Base-by-base conservation (phyloP, 2,113 vertebrate species). In the Chloropsis hardwickii region DNA sequence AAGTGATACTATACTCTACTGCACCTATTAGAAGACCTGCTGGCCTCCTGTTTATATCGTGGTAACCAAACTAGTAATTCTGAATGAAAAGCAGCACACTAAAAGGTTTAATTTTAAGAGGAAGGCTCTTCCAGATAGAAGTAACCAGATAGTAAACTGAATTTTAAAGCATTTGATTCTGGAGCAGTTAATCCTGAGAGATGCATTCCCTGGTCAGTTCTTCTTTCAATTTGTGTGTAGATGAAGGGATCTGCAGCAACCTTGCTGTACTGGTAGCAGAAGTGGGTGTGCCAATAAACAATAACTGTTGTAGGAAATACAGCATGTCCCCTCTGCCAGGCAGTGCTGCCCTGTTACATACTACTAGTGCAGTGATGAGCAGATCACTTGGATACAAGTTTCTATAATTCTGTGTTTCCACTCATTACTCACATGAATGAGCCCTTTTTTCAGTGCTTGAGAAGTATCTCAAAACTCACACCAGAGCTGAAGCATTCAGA, bases 371-470 rank as follows among this genome's bases (percentile, higher is more conserved):
- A 29, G 3, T 22, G 37, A 25, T n/a, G 35, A 20, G 13, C 29
- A 56, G 16, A 23, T 48, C 28, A 25, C 17, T 25, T 28, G 19
- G 22, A 37, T 18, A 33, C n/a, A 51, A n/a, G 7, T 62, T 37
- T 6, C 28, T 35, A 0, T 47, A 21, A 39, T 35, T 64, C 22
- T 48, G 4, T 35, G 24, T 69, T 62, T 37, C 22, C 22, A 11
- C 1, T 0, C 1, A 1, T 65, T 47, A 20, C 12, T n/a, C 0
- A 2, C 1, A 0, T 4, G 27, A 5, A 7, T 48, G 21, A 20
- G 19, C n/a, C 4, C 14, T 86, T 91, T 76, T 45, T 31, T 45
- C 16, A 8, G 6, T 42, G 28, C 27, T 57, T 64, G 54, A 33
- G 9, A 35, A 60, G 29, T 48, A 54, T 27, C 17, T 71, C 66